Conservation (phyloP, 53 echinoderm and acorn worm genomes). For the Temnopleurus reevesii region DNA sequence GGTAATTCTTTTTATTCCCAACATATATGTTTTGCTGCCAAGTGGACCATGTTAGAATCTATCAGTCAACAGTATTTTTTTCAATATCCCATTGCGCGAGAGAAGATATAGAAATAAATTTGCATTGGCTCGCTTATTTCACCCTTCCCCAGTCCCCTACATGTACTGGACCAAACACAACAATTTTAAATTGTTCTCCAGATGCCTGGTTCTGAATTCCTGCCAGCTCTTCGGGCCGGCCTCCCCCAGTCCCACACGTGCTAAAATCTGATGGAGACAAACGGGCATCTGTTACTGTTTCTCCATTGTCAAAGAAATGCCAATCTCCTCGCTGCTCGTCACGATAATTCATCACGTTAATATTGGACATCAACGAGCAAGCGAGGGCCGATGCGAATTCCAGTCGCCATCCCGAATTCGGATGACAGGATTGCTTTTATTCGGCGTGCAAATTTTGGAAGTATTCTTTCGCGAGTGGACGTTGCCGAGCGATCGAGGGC, state of each 20-base stretch:
- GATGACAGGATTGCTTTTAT: neutral
- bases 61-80: neutral
- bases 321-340: neutral
- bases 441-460: no score
- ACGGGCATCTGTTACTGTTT: conserved; percentile 5
- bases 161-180: neutral
- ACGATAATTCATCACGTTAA: neutral
- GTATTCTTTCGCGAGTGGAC: no score
- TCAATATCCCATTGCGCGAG: neutral
- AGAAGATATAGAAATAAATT: neutral
- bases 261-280: neutral
- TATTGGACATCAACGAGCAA: neutral
- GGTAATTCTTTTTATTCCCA: neutral
- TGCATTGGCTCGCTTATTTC: neutral
- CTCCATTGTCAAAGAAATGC: neutral
- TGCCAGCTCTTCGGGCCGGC: neutral
- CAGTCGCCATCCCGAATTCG: neutral
- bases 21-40: neutral
- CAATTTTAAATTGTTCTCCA: neutral
- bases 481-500: neutral
- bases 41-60: neutral
- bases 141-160: neutral
- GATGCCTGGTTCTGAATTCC: conserved; percentile 2
- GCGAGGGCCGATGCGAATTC: neutral
- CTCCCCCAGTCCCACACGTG: neutral